phyloP scores from a whole-genome alignment of 92 coral and sea anemone genomes.

The Palythoa heliodiscus region DNA sequence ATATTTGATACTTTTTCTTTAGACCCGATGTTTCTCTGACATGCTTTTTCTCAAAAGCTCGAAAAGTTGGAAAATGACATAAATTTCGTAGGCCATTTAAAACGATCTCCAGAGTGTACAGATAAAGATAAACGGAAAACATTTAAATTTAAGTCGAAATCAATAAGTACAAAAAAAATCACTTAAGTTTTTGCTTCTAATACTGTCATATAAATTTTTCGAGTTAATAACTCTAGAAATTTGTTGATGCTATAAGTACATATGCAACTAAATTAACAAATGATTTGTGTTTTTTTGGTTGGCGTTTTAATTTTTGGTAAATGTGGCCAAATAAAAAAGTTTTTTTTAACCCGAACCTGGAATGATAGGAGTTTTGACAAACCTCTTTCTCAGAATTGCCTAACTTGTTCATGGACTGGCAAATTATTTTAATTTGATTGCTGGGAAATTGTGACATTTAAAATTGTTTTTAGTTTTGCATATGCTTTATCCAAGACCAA shows the following conservation, averaged over 20 bases:
- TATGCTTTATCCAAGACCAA: background rate
- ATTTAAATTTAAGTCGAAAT: background rate
- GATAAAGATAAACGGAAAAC: background rate
- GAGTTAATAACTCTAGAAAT: background rate
- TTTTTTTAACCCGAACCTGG: background rate
- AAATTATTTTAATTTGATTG: conserved; percentile 9
- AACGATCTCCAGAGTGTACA: background rate
- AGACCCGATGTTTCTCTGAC: background rate
- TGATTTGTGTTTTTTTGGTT: background rate
- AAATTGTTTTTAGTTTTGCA: conserved; percentile 3
- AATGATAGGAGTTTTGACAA: background rate
- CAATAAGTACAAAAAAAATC: background rate
- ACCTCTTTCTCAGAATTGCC: background rate
- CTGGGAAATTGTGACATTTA: background rate
- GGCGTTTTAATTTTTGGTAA: background rate
- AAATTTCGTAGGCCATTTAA: conserved; percentile 7
- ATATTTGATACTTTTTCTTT: background rate
- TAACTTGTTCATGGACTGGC: background rate
- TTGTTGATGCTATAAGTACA: conserved; percentile 8
- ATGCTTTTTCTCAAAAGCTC: background rate
- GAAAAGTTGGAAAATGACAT: background rate
- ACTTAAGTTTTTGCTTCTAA: background rate
- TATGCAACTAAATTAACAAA: conserved; percentile 20
- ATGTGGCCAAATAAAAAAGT: too few species aligned
- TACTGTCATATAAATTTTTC: background rate